Evolutionary conservation across 2,113 vertebrate species (phyloP).

Genomic region (Melozone crissalis): DNA sequence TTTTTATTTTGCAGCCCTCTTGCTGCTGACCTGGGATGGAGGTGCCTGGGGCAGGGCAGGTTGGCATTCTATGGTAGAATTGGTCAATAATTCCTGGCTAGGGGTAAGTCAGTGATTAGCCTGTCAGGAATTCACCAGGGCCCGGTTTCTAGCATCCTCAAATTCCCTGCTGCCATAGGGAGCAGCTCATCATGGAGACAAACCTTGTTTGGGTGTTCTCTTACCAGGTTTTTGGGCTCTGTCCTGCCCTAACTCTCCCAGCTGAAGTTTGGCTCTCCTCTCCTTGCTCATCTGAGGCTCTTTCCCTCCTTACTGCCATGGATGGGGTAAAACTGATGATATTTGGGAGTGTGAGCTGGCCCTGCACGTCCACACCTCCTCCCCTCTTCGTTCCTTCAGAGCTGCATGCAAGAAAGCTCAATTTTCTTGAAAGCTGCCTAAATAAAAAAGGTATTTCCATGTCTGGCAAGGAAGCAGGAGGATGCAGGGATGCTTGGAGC

Average conservation of each 20-base stretch:
- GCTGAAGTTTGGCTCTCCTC: not conserved
- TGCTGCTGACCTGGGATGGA: not conserved
- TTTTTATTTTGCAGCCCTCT: not conserved
- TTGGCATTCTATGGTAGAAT: rapidly evolving
- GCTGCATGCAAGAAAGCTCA: not conserved
- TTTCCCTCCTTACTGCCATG: not conserved
- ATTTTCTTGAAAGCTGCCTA: not conserved
- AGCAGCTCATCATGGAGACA: not conserved
- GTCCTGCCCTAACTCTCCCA: not conserved
- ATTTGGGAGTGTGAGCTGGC: not conserved
- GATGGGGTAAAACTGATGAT: not conserved
- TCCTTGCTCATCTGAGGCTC: not conserved
- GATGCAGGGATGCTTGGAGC: not conserved
- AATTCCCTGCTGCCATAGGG: rapidly evolving
- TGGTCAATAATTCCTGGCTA: rapidly evolving
- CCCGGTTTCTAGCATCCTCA: not conserved
- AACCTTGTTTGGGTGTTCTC: not conserved
- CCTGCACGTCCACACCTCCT: not conserved
- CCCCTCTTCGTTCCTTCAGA: not conserved
- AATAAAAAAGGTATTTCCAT: not conserved
- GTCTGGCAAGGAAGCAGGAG: not conserved
- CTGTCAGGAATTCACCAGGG: not conserved
- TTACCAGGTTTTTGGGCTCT: not conserved
- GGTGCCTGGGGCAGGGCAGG: not conserved
- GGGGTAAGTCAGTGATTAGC: not conserved